Conservation (phyloP, 2,888 invertebrate species). For the Drosophila ezoana region DNA sequence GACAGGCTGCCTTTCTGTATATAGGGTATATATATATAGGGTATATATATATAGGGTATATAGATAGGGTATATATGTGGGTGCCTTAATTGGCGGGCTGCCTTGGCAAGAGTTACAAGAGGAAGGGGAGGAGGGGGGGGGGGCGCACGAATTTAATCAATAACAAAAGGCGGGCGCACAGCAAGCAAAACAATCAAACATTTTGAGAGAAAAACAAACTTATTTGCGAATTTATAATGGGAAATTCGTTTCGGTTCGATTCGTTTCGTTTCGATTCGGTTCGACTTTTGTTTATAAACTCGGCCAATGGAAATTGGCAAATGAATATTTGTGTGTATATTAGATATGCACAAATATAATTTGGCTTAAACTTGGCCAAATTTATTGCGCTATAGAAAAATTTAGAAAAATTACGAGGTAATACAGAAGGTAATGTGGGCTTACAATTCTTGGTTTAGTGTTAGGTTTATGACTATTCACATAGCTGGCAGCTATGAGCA, state of each 20-base stretch:
- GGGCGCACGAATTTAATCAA: constrained; percentile 56
- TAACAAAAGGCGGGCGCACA: constrained; percentile 50
- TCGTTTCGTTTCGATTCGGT: neutral
- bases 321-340: constrained; percentile 8
- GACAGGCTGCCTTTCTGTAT: neutral
- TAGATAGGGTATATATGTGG: constrained; percentile 7
- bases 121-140: neutral
- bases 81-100: constrained; percentile 55
- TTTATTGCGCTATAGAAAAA: constrained; percentile 38
- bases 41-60: neutral
- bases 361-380: constrained; percentile 16
- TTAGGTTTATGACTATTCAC: constrained; percentile 40
- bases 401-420: too few relatives aligned
- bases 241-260: neutral
- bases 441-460: constrained; percentile 43
- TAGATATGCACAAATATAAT: neutral
- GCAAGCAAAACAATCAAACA: constrained; percentile 28
- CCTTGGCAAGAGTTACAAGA: constrained; percentile 12
- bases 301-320: constrained; percentile 24
- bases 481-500: constrained; percentile 36
- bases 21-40: neutral
- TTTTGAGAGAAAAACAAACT: constrained; percentile 34
- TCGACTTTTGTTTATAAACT: constrained; percentile 39
- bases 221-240: constrained; percentile 25
- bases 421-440: too few relatives aligned